phyloP scores from a whole-genome alignment of 2,888 invertebrate species.

The Apotomis betuletana region DNA sequence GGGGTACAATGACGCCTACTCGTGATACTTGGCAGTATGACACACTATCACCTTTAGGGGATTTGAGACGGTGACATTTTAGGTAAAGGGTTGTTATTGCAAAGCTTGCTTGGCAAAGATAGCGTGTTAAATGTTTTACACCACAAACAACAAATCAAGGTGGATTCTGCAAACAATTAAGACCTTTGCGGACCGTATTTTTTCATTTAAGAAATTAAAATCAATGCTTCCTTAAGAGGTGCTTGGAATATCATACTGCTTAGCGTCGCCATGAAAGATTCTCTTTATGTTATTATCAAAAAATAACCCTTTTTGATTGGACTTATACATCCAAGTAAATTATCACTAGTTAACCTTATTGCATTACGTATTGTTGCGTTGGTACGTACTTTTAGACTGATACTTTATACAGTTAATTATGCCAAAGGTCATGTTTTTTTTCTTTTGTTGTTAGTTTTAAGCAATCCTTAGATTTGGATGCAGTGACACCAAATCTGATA shows the following conservation, averaged over 20 bases:
- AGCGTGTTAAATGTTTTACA: neutral
- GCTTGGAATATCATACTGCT: constrained; percentile 1
- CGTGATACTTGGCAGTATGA: constrained; percentile 3
- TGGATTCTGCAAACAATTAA: no score
- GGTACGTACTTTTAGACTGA: constrained; percentile 32
- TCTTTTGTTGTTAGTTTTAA: constrained; percentile 31
- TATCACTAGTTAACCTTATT: constrained; percentile 12
- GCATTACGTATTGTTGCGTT: constrained; percentile 18
- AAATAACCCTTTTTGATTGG: constrained; percentile 13
- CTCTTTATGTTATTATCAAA: constrained; percentile 1
- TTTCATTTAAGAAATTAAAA: no score
- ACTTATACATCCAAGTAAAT: constrained; percentile 3
- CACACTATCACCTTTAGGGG: neutral
- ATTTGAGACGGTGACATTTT: neutral
- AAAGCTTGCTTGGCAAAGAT: neutral
- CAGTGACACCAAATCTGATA: constrained; percentile 15
- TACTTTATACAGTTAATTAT: constrained; percentile 35
- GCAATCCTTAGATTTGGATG: constrained; percentile 19
- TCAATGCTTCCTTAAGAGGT: no score
- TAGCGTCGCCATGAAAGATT: neutral
- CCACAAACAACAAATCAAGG: no score
- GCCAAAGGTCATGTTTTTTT: constrained; percentile 36
- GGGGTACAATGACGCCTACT: neutral
- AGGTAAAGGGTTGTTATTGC: neutral
- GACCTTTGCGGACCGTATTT: no score